phyloP scores from a whole-genome alignment of 2,888 invertebrate genomes.

The Ceraclea dissimilis region DNA sequence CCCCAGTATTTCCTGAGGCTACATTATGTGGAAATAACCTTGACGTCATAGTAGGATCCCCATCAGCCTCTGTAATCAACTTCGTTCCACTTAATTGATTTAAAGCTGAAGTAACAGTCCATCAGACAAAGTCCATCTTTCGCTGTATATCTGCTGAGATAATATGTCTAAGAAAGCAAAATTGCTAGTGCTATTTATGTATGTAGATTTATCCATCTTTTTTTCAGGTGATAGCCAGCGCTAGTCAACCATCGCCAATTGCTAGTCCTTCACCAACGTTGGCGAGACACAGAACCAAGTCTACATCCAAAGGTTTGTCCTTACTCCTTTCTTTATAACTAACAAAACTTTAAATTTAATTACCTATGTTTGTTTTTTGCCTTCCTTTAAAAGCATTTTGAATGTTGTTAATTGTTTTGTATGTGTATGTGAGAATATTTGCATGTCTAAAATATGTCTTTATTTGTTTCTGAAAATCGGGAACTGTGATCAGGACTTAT shows the following conservation, averaged over 20 bases:
- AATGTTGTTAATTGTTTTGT: background rate
- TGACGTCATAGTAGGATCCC: too few species aligned
- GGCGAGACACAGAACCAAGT: background rate
- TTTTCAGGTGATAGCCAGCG: background rate
- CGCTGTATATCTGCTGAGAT: too few species aligned
- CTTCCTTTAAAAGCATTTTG: background rate
- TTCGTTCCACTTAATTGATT: too few species aligned
- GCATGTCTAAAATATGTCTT: background rate
- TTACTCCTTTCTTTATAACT: background rate
- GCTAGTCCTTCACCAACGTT: background rate
- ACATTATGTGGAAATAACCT: too few species aligned
- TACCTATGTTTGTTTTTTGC: background rate
- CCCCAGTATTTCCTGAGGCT: too few species aligned
- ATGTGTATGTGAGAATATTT: background rate
- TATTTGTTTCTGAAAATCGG: background rate
- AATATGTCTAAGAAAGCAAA: too few species aligned
- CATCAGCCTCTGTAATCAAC: too few species aligned
- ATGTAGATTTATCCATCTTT: too few species aligned
- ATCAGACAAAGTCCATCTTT: too few species aligned
- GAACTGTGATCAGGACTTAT: too few species aligned
- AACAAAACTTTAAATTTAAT: background rate
- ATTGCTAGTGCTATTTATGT: too few species aligned
- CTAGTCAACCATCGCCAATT: background rate
- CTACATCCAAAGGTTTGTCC: background rate
- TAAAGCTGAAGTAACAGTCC: too few species aligned